Evolutionary conservation across 2,888 invertebrate genomes (phyloP), one percentile per base, ranked within the genome.

Genomic region (Leptura quadrifasciata): DNA sequence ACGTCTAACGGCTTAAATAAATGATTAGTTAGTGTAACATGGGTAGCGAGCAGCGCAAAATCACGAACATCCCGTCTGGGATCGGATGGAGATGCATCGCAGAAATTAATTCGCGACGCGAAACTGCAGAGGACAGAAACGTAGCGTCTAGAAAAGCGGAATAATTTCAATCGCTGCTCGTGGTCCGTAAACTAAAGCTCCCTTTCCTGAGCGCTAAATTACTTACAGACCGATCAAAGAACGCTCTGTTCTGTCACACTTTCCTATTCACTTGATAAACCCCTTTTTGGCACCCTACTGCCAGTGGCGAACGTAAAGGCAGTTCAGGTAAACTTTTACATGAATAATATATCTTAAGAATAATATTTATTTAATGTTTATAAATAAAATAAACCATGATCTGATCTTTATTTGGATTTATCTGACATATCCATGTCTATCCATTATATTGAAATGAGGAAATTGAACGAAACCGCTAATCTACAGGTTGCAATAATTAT

Each of bases 81-180:
- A 57, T 58, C 17, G 74, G 64, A 64, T 58, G 70, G 60, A 63
- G 64, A 70, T 31, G 68, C 68, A 61, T 55, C 47, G 72, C 58
- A 72, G 74, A 78, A 82, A 84, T 84, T 82, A 83, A 84, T 85
- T 84, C 76, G 72, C 74, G 77, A 77, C 82, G 80, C 78, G 79
- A 78, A 81, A 82, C 82, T 85, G 83, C 82, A 79, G 75, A 80
- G 81, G 83, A 83, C 84, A 82, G 82, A 81, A 72, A 82, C 78
- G 82, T 82, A 78, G 82, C 83, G 83, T 82, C 79, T 82, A 84
- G 84, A 85, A 84, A 85, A 85, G 85, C 84, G 86, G 85, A 85
- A 85, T 85, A 86, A 85, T 86, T 85, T 85, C 84, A 84, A 85
- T 86, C 84, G 83, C 81, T 83, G 84, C 84, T 84, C 84, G 84